Evolutionary conservation across 2,113 vertebrate genomes (phyloP), one percentile per base, ranked within the genome.

Genomic region (Phyllostomus discolor): DNA sequence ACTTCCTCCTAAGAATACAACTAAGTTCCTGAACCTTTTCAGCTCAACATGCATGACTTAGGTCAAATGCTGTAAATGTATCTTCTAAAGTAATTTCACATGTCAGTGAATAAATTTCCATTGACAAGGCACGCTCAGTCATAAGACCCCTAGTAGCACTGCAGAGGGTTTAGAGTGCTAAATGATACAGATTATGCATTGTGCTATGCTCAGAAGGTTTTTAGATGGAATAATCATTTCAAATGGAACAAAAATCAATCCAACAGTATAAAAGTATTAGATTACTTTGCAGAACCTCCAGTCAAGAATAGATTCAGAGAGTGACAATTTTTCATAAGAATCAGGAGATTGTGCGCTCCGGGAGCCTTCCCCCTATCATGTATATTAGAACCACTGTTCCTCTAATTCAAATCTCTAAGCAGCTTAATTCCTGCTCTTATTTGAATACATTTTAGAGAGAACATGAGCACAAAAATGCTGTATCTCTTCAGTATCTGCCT

Each of bases 351-450:
- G 96, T 28, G 12, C 6, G 54, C 54, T 96, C 82, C 22, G 15
- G 73, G 73, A 96, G 59, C 91, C 20, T 89, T 91, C 82, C 66
- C 26, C 28, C 78, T 97, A 85, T 89, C 72, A 17, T 69, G 41
- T 85, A 57, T 91, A 85, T 95, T 97, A 95, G 50, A 73, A 95
- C 97, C 94, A 95, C 97, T 97, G 54, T 92, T 95, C 81, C 62
- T 88, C 84, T 96, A 94, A 93, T 96, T 97, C 96, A 97, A 10
- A 90, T 92, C 72, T 88, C 92, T 97, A 96, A 97, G 96, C 52
- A 95, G 94, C 96, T 98, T 97, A 96, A 90, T 95, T 67, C 59
- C 67, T 95, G 9, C 78, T 95, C 85, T 97, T 83, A 91, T 64
- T 73, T 88, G 64, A 43, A 70, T 96, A 95, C 92, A 79, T 70